These are phyloP conservation scores for Nyctibius bracteatus DNA, from an alignment of 2,113 vertebrate species.

Conservation along the genomic window DNA sequence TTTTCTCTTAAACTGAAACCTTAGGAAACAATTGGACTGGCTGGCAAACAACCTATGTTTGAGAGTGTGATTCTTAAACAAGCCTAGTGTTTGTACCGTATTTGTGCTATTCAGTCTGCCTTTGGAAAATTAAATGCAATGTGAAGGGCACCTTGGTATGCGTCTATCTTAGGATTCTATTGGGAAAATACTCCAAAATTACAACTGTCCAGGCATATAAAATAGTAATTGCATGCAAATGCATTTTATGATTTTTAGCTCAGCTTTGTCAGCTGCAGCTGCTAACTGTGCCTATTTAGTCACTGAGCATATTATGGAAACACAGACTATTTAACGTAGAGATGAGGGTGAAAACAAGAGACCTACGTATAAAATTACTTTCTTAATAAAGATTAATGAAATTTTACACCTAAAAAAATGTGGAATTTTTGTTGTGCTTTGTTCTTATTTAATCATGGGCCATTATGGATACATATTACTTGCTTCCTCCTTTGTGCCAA, in stretches of 20 bases:
- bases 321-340: not conserved
- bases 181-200: not conserved
- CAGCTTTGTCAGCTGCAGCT: not conserved
- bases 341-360: not conserved
- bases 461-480: rapidly evolving
- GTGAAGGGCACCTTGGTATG: conserved; percentile 18
- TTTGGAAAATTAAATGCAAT: not conserved
- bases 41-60: not conserved
- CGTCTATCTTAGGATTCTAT: not conserved
- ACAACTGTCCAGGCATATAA: not conserved
- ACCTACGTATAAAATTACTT: not conserved
- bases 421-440: not conserved
- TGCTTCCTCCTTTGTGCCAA: not conserved
- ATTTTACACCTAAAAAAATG: not conserved
- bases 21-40: not conserved
- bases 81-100: not conserved
- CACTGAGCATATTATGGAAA: not conserved
- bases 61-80: not conserved
- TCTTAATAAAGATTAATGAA: not conserved
- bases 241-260: not conserved
- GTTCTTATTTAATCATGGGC: not conserved
- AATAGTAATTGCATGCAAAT: not conserved
- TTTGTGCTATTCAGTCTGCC: not conserved
- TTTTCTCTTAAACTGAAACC: not conserved
- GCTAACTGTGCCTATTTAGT: not conserved